Evolutionary conservation across 2,888 invertebrate genomes (phyloP), one percentile per base, ranked within the genome.

Genomic region (Napeogenes sylphis): DNA sequence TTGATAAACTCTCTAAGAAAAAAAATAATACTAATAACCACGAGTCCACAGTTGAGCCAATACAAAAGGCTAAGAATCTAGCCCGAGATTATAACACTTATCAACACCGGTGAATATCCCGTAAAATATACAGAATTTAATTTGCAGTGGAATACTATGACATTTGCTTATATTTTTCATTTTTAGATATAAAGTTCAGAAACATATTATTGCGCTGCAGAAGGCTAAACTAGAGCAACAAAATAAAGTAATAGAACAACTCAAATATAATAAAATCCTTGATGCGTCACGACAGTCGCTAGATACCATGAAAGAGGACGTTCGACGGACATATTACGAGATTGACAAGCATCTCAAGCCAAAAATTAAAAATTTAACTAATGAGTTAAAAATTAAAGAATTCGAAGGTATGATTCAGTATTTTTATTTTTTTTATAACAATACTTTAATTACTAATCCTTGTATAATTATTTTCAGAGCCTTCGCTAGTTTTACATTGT

Each of bases 131-230:
- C 30, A 35, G 2, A 53, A 12, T 42, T 42, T 42, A 42, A 35
- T 6, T 35, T 35, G 6, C 6, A 35, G 35, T 35, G 4, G 4
- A 35, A 35, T 35, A 4, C 35, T 35, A 35, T 21, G 6, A 2
- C 21, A 14, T 6, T 51, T 10, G 21, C 21, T 21, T 10, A 42
- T 42, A 3, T 42, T 10, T 10, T 10, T 38, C 4, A 38, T 38
- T 81, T 81, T 65, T 68, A 93, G 94, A 71, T 93, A 93, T 66
- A 93, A 93, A 79, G 91, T 94, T 10, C 95, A 95, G 77, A 94
- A 93, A 76, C 92, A 93, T 69, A 94, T 95, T 54, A 95, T 95
- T 64, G 93, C 94, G 38, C 81, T 93, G 38, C 95, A 95, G 79
- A 94, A 92, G 76, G 83, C 91, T 2, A 95, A 95, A 82, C 78